Conservation (phyloP, 2,113 vertebrate genomes). For the Candoia aspera region DNA sequence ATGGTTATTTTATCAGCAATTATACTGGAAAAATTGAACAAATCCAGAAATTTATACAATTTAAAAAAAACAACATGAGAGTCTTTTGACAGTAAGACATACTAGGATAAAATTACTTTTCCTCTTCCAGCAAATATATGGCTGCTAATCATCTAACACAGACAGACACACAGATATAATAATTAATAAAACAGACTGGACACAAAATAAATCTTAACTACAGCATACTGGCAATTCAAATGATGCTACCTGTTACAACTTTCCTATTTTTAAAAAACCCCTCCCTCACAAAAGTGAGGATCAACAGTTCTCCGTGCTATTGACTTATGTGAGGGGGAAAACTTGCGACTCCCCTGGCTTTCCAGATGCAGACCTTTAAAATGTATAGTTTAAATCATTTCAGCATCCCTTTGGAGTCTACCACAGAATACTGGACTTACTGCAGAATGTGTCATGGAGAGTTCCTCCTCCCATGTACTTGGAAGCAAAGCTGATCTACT, state of each 20-base stretch:
- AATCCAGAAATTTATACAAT: background rate
- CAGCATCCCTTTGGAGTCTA: background rate
- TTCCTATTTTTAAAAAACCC: background rate
- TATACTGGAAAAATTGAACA: background rate
- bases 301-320: background rate
- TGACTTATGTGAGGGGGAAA: background rate
- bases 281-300: background rate
- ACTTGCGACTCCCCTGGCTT: background rate
- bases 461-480: constrained; percentile 1
- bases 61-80: background rate
- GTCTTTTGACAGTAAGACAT: background rate
- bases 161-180: background rate
- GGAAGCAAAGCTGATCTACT: constrained; percentile 1
- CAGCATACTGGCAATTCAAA: background rate
- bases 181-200: background rate
- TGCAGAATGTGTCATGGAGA: background rate
- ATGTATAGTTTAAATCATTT: background rate
- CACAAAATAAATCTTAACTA: background rate
- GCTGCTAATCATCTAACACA: background rate
- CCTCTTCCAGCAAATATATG: background rate
- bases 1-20: background rate
- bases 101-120: background rate
- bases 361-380: background rate
- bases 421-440: constrained; percentile 3
- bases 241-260: background rate